Percentiles rank a stretch among this genome's conserved stretches.
Conservation (phyloP, 2,888 invertebrate genomes). For the Nomada lathburiana region DNA sequence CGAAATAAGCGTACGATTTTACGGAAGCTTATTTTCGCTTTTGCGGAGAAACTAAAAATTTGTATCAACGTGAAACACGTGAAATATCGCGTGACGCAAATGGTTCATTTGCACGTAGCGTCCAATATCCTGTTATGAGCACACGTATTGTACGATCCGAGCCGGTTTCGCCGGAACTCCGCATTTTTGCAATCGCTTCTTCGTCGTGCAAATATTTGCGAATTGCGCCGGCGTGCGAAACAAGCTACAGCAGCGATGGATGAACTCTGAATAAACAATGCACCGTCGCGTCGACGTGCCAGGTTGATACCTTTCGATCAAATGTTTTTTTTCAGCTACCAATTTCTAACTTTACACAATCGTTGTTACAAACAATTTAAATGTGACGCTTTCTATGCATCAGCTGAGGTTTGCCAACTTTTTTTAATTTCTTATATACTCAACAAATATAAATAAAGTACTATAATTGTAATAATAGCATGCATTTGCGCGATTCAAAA, state of each 20-base stretch:
- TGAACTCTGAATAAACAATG: constrained; percentile 42
- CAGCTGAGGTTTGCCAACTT: no score
- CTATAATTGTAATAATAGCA: no score
- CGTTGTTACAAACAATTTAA: neutral
- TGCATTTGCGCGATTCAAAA: no score
- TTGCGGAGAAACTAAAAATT: constrained; percentile 1
- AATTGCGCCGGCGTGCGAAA: constrained; percentile 36
- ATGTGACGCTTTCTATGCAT: no score
- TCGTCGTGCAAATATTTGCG: constrained; percentile 53
- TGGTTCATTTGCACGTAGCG: constrained; percentile 43
- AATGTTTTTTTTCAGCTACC: neutral
- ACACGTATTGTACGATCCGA: constrained; percentile 13
- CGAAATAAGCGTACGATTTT: neutral
- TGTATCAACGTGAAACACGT: neutral
- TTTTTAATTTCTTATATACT: no score
- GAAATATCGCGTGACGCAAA: constrained; percentile 10
- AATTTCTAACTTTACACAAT: neutral
- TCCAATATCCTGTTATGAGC: constrained; percentile 52
- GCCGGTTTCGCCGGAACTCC: constrained; percentile 23
- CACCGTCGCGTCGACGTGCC: constrained; percentile 14
- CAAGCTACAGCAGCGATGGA: constrained; percentile 39
- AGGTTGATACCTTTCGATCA: constrained; percentile 13
- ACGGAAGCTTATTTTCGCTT: neutral
- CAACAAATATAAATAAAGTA: no score
- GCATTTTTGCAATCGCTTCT: constrained; percentile 49